Conservation (phyloP, 2,797 vertebrate genomes). For the Notamacropus eugenii region DNA sequence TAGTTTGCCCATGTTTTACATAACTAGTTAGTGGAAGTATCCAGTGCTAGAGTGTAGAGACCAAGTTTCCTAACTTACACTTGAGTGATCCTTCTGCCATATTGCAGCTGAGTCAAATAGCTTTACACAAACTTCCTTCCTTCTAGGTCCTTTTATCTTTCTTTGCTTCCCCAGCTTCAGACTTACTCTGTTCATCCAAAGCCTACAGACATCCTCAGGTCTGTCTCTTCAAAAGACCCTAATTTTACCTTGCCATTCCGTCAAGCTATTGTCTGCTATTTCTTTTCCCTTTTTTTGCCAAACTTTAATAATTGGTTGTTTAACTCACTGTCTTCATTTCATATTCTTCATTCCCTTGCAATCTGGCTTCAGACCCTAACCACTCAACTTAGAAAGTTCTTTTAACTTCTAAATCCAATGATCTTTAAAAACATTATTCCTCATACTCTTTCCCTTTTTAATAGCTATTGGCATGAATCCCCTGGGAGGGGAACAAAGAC, state of each 20-base stretch:
- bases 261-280: neutral
- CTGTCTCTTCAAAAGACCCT: neutral
- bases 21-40: neutral
- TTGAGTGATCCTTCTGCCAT: neutral
- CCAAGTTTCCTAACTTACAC: neutral
- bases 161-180: neutral
- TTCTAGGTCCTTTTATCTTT: neutral
- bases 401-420: neutral
- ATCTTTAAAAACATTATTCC: neutral
- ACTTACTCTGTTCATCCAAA: neutral
- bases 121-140: neutral
- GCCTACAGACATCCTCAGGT: neutral
- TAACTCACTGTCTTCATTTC: neutral
- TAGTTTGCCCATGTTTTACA: neutral
- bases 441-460: neutral
- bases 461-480: neutral
- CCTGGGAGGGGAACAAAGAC: neutral
- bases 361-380: neutral
- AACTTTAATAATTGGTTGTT: neutral
- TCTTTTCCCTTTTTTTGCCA: neutral
- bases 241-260: neutral
- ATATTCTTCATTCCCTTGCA: neutral
- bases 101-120: neutral
- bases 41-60: neutral
- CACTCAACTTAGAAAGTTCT: neutral